A percentile compares a stretch with the other conserved stretches of the same genome.
Evolutionary conservation across 2,888 invertebrate genomes (phyloP).

Genomic region (Pilophorus perplexus): DNA sequence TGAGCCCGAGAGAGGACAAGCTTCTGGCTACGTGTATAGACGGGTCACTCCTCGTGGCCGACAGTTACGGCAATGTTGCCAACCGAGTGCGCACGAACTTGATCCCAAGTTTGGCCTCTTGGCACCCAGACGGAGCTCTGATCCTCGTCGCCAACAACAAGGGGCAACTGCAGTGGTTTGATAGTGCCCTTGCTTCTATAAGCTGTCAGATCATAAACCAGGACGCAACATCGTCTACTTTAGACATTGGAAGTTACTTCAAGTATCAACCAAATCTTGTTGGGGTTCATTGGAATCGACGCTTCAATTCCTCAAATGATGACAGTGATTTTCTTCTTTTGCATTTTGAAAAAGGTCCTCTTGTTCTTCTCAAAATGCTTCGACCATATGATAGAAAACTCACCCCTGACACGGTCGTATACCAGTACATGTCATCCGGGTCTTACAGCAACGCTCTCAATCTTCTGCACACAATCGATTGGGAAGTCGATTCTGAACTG

Average conservation of each 20-base stretch:
- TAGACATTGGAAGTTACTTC: slow-evolving; percentile 66
- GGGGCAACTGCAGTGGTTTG: slow-evolving; percentile 73
- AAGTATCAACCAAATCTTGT: slow-evolving; percentile 59
- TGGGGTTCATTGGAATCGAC: slow-evolving; percentile 60
- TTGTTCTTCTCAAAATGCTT: slow-evolving; percentile 58
- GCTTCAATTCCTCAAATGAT: background rate
- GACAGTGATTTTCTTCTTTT: slow-evolving; percentile 59
- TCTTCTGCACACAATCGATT: slow-evolving; percentile 67
- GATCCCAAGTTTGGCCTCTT: slow-evolving; percentile 66
- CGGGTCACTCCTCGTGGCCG: slow-evolving; percentile 76
- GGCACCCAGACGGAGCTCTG: slow-evolving; percentile 70
- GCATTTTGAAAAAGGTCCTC: slow-evolving; percentile 63
- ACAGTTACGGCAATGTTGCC: slow-evolving; percentile 70
- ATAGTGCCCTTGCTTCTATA: slow-evolving; percentile 66
- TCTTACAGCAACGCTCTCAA: slow-evolving; percentile 65
- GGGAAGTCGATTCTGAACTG: slow-evolving; percentile 72
- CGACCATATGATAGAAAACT: slow-evolving; percentile 57
- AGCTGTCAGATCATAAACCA: slow-evolving; percentile 66
- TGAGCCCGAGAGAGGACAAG: slow-evolving; percentile 71
- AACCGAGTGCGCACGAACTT: slow-evolving; percentile 68
- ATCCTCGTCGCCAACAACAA: slow-evolving; percentile 67
- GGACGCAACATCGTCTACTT: slow-evolving; percentile 61
- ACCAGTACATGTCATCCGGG: slow-evolving; percentile 63
- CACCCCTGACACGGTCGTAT: slow-evolving; percentile 61
- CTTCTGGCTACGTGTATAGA: slow-evolving; percentile 81